Percentiles rank a stretch among this genome's conserved stretches.
phyloP scores from a whole-genome alignment of 2,797 vertebrate species.

The Phalanger gymnotis region DNA sequence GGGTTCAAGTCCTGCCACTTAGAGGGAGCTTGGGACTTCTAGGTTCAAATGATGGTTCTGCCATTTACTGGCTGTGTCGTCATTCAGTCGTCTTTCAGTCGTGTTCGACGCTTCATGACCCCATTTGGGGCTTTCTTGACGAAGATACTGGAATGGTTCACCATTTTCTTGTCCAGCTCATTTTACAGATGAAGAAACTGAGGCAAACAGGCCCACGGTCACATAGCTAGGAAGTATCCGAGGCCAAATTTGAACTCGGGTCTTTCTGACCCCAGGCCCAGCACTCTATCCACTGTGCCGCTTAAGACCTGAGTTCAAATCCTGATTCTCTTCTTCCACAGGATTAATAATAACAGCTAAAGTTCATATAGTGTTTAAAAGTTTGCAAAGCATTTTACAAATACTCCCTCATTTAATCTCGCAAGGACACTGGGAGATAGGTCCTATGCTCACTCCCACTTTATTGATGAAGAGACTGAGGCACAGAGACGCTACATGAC shows the following conservation, averaged over 20 bases:
- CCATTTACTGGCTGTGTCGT: background rate
- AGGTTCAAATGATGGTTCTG: background rate
- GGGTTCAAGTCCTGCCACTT: background rate
- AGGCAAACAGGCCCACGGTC: too few relatives aligned
- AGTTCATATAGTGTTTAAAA: background rate
- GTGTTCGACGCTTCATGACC: background rate
- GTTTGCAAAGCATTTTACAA: background rate
- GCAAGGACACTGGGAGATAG: too few relatives aligned
- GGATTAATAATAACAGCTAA: background rate
- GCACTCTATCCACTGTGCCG: background rate
- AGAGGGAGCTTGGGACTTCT: background rate
- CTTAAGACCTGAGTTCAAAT: background rate
- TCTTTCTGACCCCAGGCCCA: background rate
- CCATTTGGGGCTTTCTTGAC: background rate
- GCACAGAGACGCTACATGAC: background rate
- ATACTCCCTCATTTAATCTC: background rate
- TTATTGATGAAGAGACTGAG: too few relatives aligned
- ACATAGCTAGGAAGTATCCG: background rate
- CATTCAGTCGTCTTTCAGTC: background rate
- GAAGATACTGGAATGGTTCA: background rate
- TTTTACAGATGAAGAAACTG: background rate
- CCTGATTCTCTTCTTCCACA: background rate
- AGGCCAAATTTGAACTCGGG: background rate
- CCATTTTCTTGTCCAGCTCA: background rate
- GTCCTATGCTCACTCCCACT: too few relatives aligned